These are phyloP conservation scores for Leptobrachium leishanense DNA, from an alignment of 2,113 vertebrate genomes.

Conservation along the genomic window DNA sequence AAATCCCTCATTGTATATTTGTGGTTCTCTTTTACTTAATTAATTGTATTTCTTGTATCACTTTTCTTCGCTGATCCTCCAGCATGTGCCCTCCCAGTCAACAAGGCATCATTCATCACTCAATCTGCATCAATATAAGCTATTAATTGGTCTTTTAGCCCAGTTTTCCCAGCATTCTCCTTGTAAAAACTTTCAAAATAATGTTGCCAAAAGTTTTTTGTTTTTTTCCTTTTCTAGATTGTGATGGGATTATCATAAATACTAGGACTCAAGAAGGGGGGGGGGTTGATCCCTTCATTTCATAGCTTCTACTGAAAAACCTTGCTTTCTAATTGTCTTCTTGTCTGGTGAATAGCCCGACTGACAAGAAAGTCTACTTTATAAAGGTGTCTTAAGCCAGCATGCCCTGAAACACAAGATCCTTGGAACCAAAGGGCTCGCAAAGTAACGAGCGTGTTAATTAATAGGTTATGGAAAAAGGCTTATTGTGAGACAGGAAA, in stretches of 20 bases:
- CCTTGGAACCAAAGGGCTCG: not conserved
- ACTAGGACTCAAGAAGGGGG: not conserved
- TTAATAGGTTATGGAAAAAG: conserved; percentile 38
- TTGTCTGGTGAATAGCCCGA: conserved; percentile 24
- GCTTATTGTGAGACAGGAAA: conserved; percentile 43
- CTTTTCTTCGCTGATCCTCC: conserved; percentile 13
- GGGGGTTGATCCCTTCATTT: not conserved
- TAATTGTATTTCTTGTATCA: conserved; percentile 24
- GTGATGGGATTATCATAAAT: conserved; percentile 34
- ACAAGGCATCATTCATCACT: conserved; percentile 45
- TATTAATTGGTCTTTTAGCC: conserved; percentile 47
- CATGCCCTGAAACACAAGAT: not conserved
- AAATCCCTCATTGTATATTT: not conserved
- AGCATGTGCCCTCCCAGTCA: conserved; percentile 42
- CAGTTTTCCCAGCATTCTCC: conserved; percentile 20
- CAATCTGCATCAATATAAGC: conserved; percentile 46
- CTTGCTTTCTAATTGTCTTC: conserved; percentile 40
- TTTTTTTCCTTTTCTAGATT: not conserved
- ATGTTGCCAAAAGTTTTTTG: conserved; percentile 23
- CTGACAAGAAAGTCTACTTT: conserved; percentile 37
- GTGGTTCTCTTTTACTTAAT: not conserved
- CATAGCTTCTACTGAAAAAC: conserved; percentile 29
- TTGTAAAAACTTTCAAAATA: conserved; percentile 37
- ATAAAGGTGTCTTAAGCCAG: conserved; percentile 14
- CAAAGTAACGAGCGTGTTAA: conserved; percentile 27